Conservation (phyloP, 2,797 vertebrate genomes). For the Leontopithecus rosalia region DNA sequence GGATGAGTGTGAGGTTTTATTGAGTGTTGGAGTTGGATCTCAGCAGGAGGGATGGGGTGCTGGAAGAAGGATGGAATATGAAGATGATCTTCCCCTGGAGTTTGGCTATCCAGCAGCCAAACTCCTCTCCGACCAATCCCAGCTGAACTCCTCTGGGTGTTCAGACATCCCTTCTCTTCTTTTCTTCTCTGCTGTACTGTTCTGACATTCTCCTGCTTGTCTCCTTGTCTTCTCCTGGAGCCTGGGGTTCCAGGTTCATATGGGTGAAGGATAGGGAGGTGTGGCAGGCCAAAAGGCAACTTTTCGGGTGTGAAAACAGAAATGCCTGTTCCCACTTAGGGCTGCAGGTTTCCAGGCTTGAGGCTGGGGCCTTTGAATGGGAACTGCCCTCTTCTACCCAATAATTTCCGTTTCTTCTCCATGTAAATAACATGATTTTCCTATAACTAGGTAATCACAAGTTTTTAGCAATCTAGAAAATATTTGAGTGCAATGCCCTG, state of each 20-base stretch:
- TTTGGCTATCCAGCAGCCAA: not conserved
- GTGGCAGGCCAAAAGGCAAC: not conserved
- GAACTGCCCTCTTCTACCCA: not conserved
- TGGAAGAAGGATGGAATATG: not conserved
- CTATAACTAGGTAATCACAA: slow-evolving; percentile 56
- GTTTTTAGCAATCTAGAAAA: slow-evolving; percentile 67
- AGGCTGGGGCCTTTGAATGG: not conserved
- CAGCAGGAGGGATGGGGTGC: not conserved
- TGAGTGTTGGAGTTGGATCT: not conserved
- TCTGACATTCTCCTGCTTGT: not conserved
- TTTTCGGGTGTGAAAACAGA: not conserved
- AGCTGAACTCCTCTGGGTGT: not conserved
- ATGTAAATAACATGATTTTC: not conserved
- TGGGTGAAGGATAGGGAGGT: not conserved
- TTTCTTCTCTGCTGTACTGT: not conserved
- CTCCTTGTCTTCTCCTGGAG: not conserved
- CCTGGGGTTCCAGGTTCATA: not conserved
- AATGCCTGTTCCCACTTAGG: not conserved
- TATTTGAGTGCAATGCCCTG: not conserved
- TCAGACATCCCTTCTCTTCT: not conserved
- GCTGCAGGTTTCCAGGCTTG: not conserved
- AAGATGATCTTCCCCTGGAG: not conserved
- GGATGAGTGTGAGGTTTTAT: not conserved
- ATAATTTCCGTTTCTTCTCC: not conserved
- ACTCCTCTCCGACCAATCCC: not conserved